Conservation (phyloP, 2,888 invertebrate species). For the Alloscopus bannaensis region DNA sequence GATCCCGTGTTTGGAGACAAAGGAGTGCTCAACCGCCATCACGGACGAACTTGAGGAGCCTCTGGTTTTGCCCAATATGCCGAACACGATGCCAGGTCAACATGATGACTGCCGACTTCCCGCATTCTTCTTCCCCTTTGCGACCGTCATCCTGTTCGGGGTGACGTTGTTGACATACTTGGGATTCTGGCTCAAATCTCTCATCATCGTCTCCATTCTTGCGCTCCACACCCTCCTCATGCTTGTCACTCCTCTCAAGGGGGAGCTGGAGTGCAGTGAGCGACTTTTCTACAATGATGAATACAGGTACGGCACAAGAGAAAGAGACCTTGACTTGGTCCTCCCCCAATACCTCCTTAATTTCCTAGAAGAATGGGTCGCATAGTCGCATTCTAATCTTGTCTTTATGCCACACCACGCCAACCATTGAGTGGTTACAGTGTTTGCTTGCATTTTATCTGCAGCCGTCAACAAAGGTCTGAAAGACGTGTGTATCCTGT, state of each 20-base stretch:
- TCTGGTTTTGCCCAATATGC: slow-evolving; percentile 68
- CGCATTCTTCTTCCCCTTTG: slow-evolving; percentile 84
- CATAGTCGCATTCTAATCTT: not conserved
- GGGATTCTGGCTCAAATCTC: slow-evolving; percentile 82
- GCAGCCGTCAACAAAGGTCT: slow-evolving; percentile 6
- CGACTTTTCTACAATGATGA: slow-evolving; percentile 59
- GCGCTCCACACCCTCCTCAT: slow-evolving; percentile 75
- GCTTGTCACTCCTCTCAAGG: slow-evolving; percentile 66
- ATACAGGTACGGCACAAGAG: slow-evolving; percentile 46
- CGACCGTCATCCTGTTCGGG: slow-evolving; percentile 82
- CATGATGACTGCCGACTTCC: slow-evolving; percentile 80
- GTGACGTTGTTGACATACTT: slow-evolving; percentile 84
- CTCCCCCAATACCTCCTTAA: not conserved
- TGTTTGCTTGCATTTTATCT: not conserved
- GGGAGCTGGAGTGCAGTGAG: slow-evolving; percentile 70
- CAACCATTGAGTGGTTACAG: not conserved
- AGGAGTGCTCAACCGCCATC: slow-evolving; percentile 56
- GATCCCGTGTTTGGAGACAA: slow-evolving; percentile 71
- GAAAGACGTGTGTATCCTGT: too few species aligned
- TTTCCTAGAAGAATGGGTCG: not conserved
- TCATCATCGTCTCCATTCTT: slow-evolving; percentile 81
- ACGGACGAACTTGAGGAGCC: slow-evolving; percentile 66
- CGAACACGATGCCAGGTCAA: slow-evolving; percentile 56
- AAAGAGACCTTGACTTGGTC: not conserved
- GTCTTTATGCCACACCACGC: not conserved